Percentiles rank a stretch among this genome's conserved stretches.
These are phyloP conservation scores for Leptogaster cylindrica DNA, from an alignment of 2,888 invertebrate species.

Conservation along the genomic window DNA sequence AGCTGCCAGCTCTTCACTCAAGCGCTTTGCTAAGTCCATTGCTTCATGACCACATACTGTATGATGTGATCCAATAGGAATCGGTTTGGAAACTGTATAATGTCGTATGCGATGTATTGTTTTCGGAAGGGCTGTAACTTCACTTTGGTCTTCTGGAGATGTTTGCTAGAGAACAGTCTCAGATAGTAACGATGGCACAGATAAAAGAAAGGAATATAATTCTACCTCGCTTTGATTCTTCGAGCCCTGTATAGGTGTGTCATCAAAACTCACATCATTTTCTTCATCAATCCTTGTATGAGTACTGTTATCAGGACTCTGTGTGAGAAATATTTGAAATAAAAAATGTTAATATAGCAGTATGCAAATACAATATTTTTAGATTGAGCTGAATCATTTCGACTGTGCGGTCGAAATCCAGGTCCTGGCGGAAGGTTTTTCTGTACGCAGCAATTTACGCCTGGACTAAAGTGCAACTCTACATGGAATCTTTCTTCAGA, in stretches of 20 bases:
- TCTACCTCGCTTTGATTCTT: conserved; percentile 52
- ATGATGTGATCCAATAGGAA: conserved; percentile 72
- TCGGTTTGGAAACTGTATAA: conserved; percentile 73
- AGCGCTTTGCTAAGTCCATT: conserved; percentile 73
- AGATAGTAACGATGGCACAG: too few relatives aligned
- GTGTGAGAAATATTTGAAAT: conserved; percentile 51
- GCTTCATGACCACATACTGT: conserved; percentile 85
- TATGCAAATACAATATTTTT: conserved; percentile 66
- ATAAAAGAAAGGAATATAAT: too few relatives aligned
- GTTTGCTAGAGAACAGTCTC: conserved; percentile 31
- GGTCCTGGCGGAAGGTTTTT: conserved; percentile 93
- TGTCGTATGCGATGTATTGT: conserved; percentile 60
- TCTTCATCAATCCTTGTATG: conserved; percentile 77
- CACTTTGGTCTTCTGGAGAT: conserved; percentile 51
- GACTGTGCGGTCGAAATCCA: conserved; percentile 89
- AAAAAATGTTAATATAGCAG: neutral
- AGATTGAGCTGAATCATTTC: conserved; percentile 77
- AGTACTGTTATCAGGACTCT: conserved; percentile 72
- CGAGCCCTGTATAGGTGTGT: conserved; percentile 50
- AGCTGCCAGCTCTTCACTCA: conserved; percentile 68
- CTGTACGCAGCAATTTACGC: conserved; percentile 94
- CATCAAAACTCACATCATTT: conserved; percentile 63
- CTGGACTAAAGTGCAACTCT: conserved; percentile 98
- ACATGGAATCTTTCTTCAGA: conserved; percentile 96
- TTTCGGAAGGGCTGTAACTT: conserved; percentile 52